These are phyloP conservation scores for Microcebus murinus DNA, from an alignment of 2,113 vertebrate genomes.

Conservation along the genomic window DNA sequence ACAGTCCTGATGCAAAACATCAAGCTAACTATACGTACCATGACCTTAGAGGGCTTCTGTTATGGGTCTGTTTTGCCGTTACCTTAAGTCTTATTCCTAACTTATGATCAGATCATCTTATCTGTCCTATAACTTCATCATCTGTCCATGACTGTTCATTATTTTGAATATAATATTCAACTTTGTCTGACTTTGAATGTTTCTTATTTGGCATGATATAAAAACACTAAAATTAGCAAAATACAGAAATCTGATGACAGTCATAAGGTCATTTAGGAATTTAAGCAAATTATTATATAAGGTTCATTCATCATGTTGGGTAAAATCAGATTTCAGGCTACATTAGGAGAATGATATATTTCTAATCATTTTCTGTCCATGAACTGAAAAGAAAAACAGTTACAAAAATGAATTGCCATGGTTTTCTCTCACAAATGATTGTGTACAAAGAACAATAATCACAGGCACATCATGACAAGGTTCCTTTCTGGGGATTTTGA, in stretches of 20 bases:
- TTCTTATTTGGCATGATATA: neutral
- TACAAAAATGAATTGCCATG: neutral
- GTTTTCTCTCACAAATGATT: neutral
- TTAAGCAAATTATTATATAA: neutral
- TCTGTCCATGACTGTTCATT: neutral
- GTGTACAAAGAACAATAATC: neutral
- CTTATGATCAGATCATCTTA: neutral
- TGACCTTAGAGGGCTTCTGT: neutral
- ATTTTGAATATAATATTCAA: constrained; percentile 13
- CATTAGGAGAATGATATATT: neutral
- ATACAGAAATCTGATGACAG: neutral
- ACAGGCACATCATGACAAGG: neutral
- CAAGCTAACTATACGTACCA: neutral
- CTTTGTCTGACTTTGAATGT: neutral
- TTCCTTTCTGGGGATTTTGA: neutral
- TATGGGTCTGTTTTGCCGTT: neutral
- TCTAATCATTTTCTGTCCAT: neutral
- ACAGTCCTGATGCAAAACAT: neutral
- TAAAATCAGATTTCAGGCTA: constrained; percentile 30
- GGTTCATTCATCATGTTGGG: neutral
- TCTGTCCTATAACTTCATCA: neutral
- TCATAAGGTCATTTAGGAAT: neutral
- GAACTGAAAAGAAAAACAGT: neutral
- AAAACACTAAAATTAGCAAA: neutral
- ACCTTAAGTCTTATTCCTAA: neutral